Base-by-base conservation (phyloP, 2,113 vertebrate species). In the Toxotes chatareus region DNA sequence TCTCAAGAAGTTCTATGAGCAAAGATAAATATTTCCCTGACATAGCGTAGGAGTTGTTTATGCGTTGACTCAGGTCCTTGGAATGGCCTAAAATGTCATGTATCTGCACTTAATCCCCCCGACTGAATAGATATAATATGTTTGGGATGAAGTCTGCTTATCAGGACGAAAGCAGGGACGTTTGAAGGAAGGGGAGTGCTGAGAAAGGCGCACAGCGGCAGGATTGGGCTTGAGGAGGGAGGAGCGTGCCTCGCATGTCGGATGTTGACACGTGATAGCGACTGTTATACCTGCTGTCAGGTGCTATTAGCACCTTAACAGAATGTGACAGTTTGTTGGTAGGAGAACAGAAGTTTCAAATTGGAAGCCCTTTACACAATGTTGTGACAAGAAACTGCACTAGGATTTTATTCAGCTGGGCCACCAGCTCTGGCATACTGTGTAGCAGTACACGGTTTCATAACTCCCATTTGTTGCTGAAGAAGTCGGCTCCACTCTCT, bases 11-110 rank as follows among this genome's bases (percentile, higher is more conserved):
- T 88, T 94, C 89, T 91, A 87, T 59, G 86, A 84, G 89, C 74
- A 91, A 92, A 92, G 87, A 93, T 94, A 95, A 95, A 95, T 91
- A 94, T 92, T 93, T 93, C 79, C 79, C 66, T 72, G 66, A 87
- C 76, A 81, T 42, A 19, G 86, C 62, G 87, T 91, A 85, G 93
- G 90, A 91, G 88, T 86, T 93, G 93, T 94, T 92, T 93, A 92
- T 59, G 64, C 82, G 11, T 86, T 89, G 88, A 94, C 83, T 94
- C 88, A 92, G 84, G 78, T 88, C 69, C 90, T 82, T 87, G 88
- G 91, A 94, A 92, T 80, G 90, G 82, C 68, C 91, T 75, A 66
- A 90, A 90, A 93, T 91, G 92, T 93, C 86, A 86, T 91, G 91
- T 71, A 81, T 86, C 87, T 91, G 74, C 82, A 76, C 83, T 79